Conservation (phyloP, 1,140 invertebrate genomes). For the Choristoneura fumiferana region DNA sequence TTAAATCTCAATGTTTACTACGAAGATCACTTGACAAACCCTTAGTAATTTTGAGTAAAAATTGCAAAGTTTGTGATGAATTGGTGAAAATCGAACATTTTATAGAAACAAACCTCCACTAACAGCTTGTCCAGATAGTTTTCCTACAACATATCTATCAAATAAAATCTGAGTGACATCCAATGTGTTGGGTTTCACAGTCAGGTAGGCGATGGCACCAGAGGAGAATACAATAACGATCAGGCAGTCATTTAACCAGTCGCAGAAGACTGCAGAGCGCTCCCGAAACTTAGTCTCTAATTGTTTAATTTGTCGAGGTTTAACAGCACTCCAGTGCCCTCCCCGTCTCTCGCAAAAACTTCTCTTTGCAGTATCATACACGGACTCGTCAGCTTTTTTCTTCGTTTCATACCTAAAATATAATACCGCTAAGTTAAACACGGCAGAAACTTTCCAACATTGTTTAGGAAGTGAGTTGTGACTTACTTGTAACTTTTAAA, state of each 20-base stretch:
- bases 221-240: conserved; percentile 61
- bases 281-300: conserved; percentile 61
- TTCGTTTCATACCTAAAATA: conserved; percentile 62
- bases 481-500: conserved; percentile 70
- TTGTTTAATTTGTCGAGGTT: conserved; percentile 52
- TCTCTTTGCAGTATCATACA: conserved; percentile 56
- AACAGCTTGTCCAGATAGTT: conserved; percentile 51
- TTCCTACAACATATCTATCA: conserved; percentile 68
- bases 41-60: no score
- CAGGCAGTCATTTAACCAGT: conserved; percentile 55
- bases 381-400: conserved; percentile 55
- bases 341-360: conserved; percentile 55
- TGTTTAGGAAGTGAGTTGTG: conserved; percentile 18
- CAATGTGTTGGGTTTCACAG: conserved; percentile 51
- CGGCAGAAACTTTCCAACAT: neutral
- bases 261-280: conserved; percentile 44
- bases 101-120: conserved; percentile 45
- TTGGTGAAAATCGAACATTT: no score
- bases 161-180: conserved; percentile 65
- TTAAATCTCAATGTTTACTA: no score
- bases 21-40: no score
- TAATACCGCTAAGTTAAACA: conserved; percentile 14
- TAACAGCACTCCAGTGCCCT: conserved; percentile 45
- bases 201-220: conserved; percentile 59
- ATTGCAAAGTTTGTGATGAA: no score